Conservation (phyloP, 2,113 vertebrate genomes). For the Pogona vitticeps region DNA sequence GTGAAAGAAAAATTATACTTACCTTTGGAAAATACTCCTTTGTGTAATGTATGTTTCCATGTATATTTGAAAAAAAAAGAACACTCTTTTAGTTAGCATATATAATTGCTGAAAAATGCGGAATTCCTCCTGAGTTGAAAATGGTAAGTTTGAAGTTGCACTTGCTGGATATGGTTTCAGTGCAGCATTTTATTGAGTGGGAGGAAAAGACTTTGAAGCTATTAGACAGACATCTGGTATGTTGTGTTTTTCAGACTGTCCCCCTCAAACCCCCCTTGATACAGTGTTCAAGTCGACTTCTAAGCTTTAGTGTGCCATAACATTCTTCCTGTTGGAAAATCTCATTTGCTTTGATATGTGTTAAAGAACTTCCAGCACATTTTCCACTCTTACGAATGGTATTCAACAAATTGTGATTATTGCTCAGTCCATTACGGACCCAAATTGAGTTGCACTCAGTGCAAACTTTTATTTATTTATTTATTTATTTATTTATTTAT, state of each 20-base stretch:
- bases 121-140: constrained; percentile 62
- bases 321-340: constrained; percentile 45
- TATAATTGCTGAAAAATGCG: constrained; percentile 54
- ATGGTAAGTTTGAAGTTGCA: constrained; percentile 56
- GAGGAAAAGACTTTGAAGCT: constrained; percentile 65
- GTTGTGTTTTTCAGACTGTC: constrained; percentile 46
- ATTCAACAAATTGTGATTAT: not conserved
- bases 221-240: constrained; percentile 55
- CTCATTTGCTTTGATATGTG: not conserved
- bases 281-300: constrained; percentile 32
- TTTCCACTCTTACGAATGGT: not conserved
- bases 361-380: not conserved
- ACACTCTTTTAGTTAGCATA: constrained; percentile 46
- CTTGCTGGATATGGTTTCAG: constrained; percentile 51
- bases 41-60: constrained; percentile 21
- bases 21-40: not conserved
- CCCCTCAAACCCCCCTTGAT: constrained; percentile 33
- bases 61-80: constrained; percentile 64
- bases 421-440: not conserved
- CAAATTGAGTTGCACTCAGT: not conserved
- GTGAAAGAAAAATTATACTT: not conserved
- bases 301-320: constrained; percentile 27
- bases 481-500: too few species aligned
- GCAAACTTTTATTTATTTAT: not conserved
- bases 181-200: constrained; percentile 39